Percentiles rank a stretch among this genome's conserved stretches.
These are phyloP conservation scores for Eulimnadia texana DNA, from an alignment of 1,140 invertebrate genomes.

Conservation along the genomic window DNA sequence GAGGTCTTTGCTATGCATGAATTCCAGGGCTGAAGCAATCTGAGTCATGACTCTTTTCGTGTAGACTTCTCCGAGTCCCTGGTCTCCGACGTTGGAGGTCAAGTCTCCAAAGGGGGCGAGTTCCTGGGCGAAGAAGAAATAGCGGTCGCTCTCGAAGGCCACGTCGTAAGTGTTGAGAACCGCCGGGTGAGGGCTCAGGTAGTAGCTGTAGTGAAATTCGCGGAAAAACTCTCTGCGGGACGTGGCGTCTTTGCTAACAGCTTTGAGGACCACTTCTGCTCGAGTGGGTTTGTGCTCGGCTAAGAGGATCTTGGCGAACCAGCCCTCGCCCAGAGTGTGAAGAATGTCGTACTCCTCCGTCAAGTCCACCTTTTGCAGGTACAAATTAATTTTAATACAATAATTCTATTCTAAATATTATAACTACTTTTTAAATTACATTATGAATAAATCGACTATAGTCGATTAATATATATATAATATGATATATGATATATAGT, in stretches of 20 bases:
- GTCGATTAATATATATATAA: too few relatives aligned
- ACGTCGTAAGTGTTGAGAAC: slow-evolving; percentile 79
- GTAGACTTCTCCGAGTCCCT: slow-evolving; percentile 40
- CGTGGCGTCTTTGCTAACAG: slow-evolving; percentile 53
- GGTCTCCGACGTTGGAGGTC: slow-evolving; percentile 69
- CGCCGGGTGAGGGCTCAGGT: slow-evolving; percentile 71
- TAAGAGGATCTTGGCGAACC: slow-evolving; percentile 78
- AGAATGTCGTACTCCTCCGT: slow-evolving; percentile 77
- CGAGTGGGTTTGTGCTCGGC: slow-evolving; percentile 71
- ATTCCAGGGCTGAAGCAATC: slow-evolving; percentile 75
- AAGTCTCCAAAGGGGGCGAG: slow-evolving; percentile 78
- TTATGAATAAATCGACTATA: too few relatives aligned
- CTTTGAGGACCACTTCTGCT: slow-evolving; percentile 72
- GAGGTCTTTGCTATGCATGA: slow-evolving; percentile 76
- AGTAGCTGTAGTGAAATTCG: slow-evolving; percentile 80
- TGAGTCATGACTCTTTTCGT: slow-evolving; percentile 30
- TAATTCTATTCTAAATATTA: too few relatives aligned
- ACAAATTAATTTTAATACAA: too few relatives aligned
- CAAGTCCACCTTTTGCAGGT: slow-evolving; percentile 66
- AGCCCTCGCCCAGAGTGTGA: slow-evolving; percentile 87
- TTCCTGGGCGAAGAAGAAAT: slow-evolving; percentile 77
- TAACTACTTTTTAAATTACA: too few relatives aligned
- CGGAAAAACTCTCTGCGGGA: slow-evolving; percentile 71
- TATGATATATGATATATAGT: too few relatives aligned
- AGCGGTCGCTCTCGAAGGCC: slow-evolving; percentile 72